Percentiles rank a stretch among this genome's conserved stretches.
These are phyloP conservation scores for Flexamia atlantica DNA, from an alignment of 2,888 invertebrate genomes.

Conservation along the genomic window DNA sequence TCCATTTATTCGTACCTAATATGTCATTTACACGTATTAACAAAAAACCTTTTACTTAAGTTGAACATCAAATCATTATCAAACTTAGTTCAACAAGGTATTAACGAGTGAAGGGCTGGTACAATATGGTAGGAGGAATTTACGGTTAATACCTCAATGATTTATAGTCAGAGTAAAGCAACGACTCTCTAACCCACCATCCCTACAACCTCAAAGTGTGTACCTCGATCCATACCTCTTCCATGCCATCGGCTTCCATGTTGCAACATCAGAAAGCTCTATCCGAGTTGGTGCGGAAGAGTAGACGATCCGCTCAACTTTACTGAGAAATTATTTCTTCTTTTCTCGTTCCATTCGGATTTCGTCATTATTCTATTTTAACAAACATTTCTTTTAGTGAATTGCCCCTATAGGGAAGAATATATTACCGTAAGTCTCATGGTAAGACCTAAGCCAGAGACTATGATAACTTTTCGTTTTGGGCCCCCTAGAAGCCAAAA, in stretches of 20 bases:
- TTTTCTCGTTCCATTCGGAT: too few relatives aligned
- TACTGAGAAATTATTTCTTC: too few relatives aligned
- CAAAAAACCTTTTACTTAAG: too few relatives aligned
- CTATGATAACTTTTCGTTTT: too few relatives aligned
- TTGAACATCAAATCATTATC: neutral
- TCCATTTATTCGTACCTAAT: too few relatives aligned
- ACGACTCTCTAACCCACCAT: neutral
- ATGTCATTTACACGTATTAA: too few relatives aligned
- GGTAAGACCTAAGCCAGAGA: too few relatives aligned
- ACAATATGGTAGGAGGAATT: slow-evolving; percentile 22
- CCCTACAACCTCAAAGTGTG: neutral
- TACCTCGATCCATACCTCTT: neutral
- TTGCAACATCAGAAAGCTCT: slow-evolving; percentile 11
- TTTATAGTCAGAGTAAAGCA: slow-evolving; percentile 22
- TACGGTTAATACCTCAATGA: slow-evolving; percentile 19
- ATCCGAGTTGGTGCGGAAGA: neutral
- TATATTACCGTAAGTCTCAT: too few relatives aligned
- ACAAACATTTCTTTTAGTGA: too few relatives aligned
- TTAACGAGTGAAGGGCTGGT: neutral
- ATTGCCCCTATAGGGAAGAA: too few relatives aligned
- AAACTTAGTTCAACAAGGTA: neutral
- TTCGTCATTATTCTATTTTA: too few relatives aligned
- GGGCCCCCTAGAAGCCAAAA: too few relatives aligned
- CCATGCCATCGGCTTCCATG: neutral
- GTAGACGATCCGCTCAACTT: neutral